Evolutionary conservation across 2,888 invertebrate species (phyloP).

Genomic region (Tricholauxania praeusta): DNA sequence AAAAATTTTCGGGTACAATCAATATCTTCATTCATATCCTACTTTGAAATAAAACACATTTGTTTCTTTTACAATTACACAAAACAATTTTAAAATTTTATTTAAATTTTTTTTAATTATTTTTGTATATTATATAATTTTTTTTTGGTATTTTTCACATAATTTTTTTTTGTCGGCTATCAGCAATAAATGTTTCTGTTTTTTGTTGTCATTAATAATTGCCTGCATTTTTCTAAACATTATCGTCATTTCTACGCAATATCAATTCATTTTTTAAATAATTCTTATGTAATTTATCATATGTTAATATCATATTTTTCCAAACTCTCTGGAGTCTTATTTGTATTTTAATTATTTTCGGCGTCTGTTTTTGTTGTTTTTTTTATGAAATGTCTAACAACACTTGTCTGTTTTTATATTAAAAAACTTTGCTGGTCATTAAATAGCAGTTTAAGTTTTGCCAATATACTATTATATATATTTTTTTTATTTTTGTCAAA

Average conservation of each 20-base stretch:
- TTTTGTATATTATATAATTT: slow-evolving; percentile 30
- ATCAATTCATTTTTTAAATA: slow-evolving; percentile 31
- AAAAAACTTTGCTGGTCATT: slow-evolving; percentile 38
- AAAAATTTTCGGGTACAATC: no score
- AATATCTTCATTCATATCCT: not conserved
- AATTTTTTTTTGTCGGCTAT: slow-evolving; percentile 22
- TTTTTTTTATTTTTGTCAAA: not conserved
- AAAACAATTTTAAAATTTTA: slow-evolving; percentile 69
- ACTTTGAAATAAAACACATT: slow-evolving; percentile 47
- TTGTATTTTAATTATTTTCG: slow-evolving; percentile 42
- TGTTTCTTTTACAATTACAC: slow-evolving; percentile 66
- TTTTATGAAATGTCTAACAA: not conserved
- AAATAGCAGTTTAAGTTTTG: slow-evolving; percentile 34
- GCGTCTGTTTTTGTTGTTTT: no score
- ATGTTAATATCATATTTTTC: slow-evolving; percentile 21
- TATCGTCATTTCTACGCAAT: slow-evolving; percentile 10
- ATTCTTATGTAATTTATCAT: slow-evolving; percentile 28
- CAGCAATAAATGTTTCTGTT: slow-evolving; percentile 26
- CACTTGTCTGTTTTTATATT: not conserved
- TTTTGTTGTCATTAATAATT: slow-evolving; percentile 20
- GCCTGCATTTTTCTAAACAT: slow-evolving; percentile 17
- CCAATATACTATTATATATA: slow-evolving; percentile 3
- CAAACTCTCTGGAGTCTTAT: slow-evolving; percentile 32
- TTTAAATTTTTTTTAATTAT: slow-evolving; percentile 59
- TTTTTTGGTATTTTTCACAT: slow-evolving; percentile 15